These are phyloP conservation scores for Rattus norvegicus DNA, from an alignment of 2,113 vertebrate genomes.

Conservation along the genomic window GRCr8 NC_086025.1:21749001-21749500, in stretches of 20 bases:
- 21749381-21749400: not conserved
- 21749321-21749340: not conserved
- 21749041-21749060: not conserved
- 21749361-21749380: not conserved
- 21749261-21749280: not conserved
- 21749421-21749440: not conserved
- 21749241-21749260: not conserved
- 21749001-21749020: not conserved
- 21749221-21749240: not conserved
- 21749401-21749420: not conserved
- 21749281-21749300: not conserved
- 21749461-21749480: not conserved
- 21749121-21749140: not conserved
- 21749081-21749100: not conserved
- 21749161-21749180: not conserved
- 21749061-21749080: not conserved
- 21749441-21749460: not conserved
- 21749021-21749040: not conserved
- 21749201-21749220: not conserved
- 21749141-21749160: not conserved
- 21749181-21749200: not conserved
- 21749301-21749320: not conserved
- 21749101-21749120: not conserved
- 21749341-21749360: not conserved
- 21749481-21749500: not conserved